A percentile compares a stretch with the other conserved stretches of the same genome.
These are phyloP conservation scores for Arbacia lixula DNA, from an alignment of 53 echinoderm and acorn worm species.

Conservation along the genomic window DNA sequence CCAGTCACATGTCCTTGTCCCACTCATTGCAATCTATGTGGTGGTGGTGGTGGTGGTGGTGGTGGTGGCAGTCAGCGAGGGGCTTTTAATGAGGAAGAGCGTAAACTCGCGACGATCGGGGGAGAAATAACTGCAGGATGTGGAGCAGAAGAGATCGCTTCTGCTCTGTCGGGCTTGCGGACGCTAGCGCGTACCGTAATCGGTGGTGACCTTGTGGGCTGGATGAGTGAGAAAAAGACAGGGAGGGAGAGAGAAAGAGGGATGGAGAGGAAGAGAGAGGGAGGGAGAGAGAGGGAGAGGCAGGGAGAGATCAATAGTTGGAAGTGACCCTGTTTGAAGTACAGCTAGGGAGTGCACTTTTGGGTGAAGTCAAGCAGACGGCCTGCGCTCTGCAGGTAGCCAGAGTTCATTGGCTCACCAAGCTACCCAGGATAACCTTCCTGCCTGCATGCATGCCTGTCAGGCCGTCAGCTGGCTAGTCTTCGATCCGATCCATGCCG, in stretches of 20 bases:
- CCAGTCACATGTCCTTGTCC: too few relatives aligned
- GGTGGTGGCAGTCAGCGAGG: neutral
- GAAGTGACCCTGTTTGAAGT: slow-evolving; percentile 42
- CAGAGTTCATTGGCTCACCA: slow-evolving; percentile 46
- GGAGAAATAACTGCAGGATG: slow-evolving; percentile 37
- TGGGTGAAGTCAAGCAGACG: slow-evolving; percentile 35
- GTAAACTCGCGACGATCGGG: slow-evolving; percentile 39
- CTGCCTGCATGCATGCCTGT: too few relatives aligned
- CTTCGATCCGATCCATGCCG: too few relatives aligned
- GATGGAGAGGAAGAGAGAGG: too few relatives aligned
- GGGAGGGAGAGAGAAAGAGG: too few relatives aligned
- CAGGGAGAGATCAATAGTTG: slow-evolving; percentile 33
- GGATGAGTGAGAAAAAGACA: neutral
- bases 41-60: too few relatives aligned
- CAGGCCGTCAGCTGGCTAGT: too few relatives aligned
- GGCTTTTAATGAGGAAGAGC: slow-evolving; percentile 8
- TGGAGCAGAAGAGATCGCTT: slow-evolving; percentile 56
- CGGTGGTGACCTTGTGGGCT: slow-evolving; percentile 44
- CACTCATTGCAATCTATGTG: neutral
- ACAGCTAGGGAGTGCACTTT: slow-evolving; percentile 39
- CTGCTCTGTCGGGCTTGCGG: slow-evolving; percentile 4
- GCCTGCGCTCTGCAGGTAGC: slow-evolving; percentile 36
- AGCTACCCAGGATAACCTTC: neutral
- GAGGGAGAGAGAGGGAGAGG: too few relatives aligned
- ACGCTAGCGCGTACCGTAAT: slow-evolving; percentile 38